Evolutionary conservation across 2,888 invertebrate genomes (phyloP), one percentile per base, ranked within the genome.

Genomic region (Leistus spinibarbis): DNA sequence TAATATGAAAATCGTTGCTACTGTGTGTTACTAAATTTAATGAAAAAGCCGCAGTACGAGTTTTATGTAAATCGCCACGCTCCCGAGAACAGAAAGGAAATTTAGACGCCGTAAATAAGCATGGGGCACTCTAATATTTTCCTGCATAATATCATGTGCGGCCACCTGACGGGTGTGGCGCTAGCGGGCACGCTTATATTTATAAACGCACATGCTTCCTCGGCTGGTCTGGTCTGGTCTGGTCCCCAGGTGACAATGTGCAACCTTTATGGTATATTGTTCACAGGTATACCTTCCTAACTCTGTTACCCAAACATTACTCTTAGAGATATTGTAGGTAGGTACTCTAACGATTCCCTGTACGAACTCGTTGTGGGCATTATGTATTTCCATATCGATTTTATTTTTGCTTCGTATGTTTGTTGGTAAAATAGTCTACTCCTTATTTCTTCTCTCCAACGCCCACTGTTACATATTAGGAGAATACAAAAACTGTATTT

Each of bases 101-200:
- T 78, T 78, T 76, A 78, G 73, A 76, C 75, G 78, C 78, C 77
- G 78, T 79, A 79, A 79, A 79, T 79, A 79, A 78, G 76, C 73
- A 76, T 69, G 76, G 77, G 75, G 72, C 76, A 76, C 77, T 77
- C 78, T 78, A 79, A 78, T 78, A 78, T 77, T 77, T 76, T 77
- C 77, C 60, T 66, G 73, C 67, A 68, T 75, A 76, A 77, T 72
- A 69, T 76, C 72, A 74, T 16, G 68, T 69, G 67, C 20, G 57
- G 27, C 7, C 71, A 17, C 10, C 56, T 64, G 54, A 17, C 24
- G 64, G 64, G n/a, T 27, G 24, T 24, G 17, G 57, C 24, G n/a
- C 20, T 20, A 13, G 3, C 57, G 20, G 17, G 57, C 20, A 24
- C 64, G 17, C 17, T 17, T 19, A 19, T 60, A 60, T 60, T 20